Base-by-base conservation (phyloP, 2,797 vertebrate genomes). In the Sebastes nivosus region DNA sequence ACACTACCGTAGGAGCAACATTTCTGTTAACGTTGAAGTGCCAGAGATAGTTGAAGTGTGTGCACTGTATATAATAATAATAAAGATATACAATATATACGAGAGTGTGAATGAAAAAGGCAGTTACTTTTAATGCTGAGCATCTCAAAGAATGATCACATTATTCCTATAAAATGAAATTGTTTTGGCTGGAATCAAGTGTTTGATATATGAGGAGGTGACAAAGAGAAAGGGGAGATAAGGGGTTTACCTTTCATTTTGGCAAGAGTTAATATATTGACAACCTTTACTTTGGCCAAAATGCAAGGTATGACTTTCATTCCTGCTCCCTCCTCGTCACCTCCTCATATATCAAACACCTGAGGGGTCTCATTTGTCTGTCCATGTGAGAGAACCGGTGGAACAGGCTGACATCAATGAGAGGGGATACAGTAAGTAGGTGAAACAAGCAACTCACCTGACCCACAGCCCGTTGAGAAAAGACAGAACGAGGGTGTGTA, bases 291-390 rank as follows among this genome's bases (percentile, higher is more conserved):
- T 59, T 4, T 34, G 34, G 22, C 46, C 22, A 50, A 14, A 73
- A 20, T 50, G 55, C 61, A 42, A 59, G 36, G n/a, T 24, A 6
- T 4, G 14, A 4, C 69, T 72, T 52, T 77, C 55, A 71, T 83
- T 67, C 46, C 61, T 55, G 10, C 69, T 67, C 5, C n/a, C 16
- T 73, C 70, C 64, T 84, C 57, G 8, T 70, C 77, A 64, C 75
- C 58, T 81, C 25, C 79, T 87, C 79, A 80, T 79, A 79, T 86
- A 59, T 85, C 71, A 84, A 87, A 82, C 71, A 57, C 73, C 57
- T 36, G 67, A 67, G 42, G 18, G 22, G 25, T 75, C 73, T 73
- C 54, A 65, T 50, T 80, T 60, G 70, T 75, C 73, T 76, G 36
- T 50, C 77, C 61, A 5, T 75, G 27, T 42, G 63, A 64, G n/a